Evolutionary conservation across 2,888 invertebrate species (phyloP).

Genomic region (Nephrotoma guestfalica): DNA sequence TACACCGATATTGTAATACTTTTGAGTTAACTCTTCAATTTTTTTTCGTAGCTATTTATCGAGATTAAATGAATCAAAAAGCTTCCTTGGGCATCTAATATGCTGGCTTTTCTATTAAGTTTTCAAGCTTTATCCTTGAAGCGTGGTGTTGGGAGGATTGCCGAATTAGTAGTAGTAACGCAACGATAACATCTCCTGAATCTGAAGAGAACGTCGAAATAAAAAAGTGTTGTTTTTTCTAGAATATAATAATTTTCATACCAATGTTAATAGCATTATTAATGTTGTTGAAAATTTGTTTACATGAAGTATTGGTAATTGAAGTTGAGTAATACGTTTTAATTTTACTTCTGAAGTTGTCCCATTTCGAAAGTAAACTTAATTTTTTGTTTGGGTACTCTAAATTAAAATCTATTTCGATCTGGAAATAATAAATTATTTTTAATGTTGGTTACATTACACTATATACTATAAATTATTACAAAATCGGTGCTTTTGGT

Average conservation of each 20-base stretch:
- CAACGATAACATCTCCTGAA: neutral
- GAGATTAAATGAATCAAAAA: neutral
- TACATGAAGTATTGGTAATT: neutral
- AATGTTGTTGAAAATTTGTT: neutral
- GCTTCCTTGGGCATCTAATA: slow-evolving; percentile 13
- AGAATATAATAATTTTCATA: no score
- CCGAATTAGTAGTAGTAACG: slow-evolving; percentile 10
- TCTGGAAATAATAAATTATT: neutral
- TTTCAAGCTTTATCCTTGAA: slow-evolving; percentile 11
- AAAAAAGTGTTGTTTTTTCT: no score
- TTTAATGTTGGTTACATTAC: neutral
- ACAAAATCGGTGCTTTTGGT: neutral
- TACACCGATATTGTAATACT: no score
- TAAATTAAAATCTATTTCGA: neutral
- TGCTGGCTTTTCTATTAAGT: slow-evolving; percentile 12
- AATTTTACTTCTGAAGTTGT: neutral
- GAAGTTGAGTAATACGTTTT: neutral
- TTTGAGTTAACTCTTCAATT: neutral
- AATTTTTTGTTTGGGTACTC: neutral
- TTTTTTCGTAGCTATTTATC: neutral
- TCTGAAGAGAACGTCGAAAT: no score
- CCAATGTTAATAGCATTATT: neutral
- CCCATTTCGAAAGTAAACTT: neutral
- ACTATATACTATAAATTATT: neutral
- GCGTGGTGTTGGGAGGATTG: slow-evolving; percentile 9